These are phyloP conservation scores for Poeciliopsis turrubarensis DNA, from an alignment of 2,113 vertebrate species.

Conservation along the genomic window DNA sequence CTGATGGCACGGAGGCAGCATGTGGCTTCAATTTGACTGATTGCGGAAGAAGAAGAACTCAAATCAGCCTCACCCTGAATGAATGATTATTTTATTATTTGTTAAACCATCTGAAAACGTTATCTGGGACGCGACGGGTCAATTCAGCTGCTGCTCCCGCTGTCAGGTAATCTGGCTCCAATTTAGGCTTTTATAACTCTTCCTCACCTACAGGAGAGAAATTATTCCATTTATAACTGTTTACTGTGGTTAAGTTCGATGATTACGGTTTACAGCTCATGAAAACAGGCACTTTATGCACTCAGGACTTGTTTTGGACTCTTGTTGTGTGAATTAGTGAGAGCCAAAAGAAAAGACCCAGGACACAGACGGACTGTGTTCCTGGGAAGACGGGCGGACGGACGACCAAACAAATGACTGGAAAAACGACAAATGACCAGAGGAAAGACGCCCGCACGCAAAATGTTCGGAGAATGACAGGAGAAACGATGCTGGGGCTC, in stretches of 20 bases:
- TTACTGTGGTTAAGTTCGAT: not conserved
- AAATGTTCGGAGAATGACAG: too few species aligned
- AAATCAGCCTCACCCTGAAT: not conserved
- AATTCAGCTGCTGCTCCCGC: not conserved
- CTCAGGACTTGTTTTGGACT: too few species aligned
- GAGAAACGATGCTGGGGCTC: too few species aligned
- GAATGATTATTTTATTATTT: not conserved
- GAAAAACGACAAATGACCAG: too few species aligned
- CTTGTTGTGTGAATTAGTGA: too few species aligned
- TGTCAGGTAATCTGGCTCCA: not conserved
- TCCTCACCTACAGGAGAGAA: not conserved
- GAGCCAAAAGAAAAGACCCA: too few species aligned
- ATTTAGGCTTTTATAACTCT: not conserved
- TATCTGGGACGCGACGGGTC: not conserved
- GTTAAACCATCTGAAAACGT: not conserved
- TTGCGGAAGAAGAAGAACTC: constrained; percentile 6
- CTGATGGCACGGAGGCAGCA: constrained; percentile 16
- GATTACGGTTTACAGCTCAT: not conserved
- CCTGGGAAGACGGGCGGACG: too few species aligned
- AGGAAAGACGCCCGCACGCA: too few species aligned
- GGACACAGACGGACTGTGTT: too few species aligned
- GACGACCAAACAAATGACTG: too few species aligned
- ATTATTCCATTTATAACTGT: not conserved
- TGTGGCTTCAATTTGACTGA: constrained; percentile 46
- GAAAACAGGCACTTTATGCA: too few species aligned